Conservation (phyloP, 2,797 vertebrate species). For the Hyperoplus immaculatus region DNA sequence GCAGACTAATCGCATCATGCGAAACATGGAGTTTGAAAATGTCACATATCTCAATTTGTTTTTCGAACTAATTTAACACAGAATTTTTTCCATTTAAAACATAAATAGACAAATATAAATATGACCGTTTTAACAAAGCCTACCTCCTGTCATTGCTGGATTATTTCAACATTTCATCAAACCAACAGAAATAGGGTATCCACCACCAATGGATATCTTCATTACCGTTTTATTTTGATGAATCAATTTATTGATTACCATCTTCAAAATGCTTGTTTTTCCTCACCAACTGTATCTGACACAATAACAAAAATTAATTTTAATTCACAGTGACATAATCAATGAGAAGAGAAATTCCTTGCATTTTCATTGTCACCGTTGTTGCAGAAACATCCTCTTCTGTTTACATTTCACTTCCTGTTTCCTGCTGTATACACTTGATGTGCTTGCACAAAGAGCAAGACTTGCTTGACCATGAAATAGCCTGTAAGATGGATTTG, state of each 20-base stretch:
- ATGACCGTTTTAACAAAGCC: too few relatives aligned
- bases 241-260: background rate
- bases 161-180: background rate
- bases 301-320: background rate
- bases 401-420: background rate
- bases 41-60: too few relatives aligned
- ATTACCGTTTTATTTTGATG: background rate
- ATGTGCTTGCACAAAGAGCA: background rate
- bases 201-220: background rate
- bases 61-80: too few relatives aligned
- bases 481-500: conserved; percentile 3
- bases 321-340: too few relatives aligned
- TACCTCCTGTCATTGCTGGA: too few relatives aligned
- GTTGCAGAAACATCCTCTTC: background rate
- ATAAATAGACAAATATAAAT: too few relatives aligned
- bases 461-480: background rate
- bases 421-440: background rate
- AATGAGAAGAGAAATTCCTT: background rate
- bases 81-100: too few relatives aligned
- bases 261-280: background rate
- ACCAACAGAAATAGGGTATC: background rate
- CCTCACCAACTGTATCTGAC: background rate
- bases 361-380: background rate
- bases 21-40: too few relatives aligned
- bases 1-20: too few relatives aligned